Conservation (phyloP, 1,140 invertebrate species). For the Drosophila repleta region DNA sequence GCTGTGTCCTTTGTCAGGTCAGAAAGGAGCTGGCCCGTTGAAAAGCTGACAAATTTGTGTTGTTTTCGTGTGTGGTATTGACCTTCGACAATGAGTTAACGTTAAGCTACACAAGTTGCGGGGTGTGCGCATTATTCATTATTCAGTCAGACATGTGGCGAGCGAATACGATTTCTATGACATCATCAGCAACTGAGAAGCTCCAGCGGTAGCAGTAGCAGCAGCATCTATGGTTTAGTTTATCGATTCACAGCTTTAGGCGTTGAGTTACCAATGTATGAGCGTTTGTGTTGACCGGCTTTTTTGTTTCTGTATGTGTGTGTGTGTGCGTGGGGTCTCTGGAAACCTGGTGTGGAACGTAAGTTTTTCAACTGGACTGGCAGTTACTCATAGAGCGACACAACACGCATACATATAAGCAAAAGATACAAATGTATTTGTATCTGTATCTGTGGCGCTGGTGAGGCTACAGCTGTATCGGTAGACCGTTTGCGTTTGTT, state of each 20-base stretch:
- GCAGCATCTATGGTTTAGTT: slow-evolving; percentile 3
- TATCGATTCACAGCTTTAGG: slow-evolving; percentile 50
- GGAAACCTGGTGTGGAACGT: slow-evolving; percentile 72
- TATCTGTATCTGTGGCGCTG: not conserved
- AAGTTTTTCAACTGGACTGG: slow-evolving; percentile 51
- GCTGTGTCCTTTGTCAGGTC: slow-evolving; percentile 44
- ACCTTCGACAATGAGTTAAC: slow-evolving; percentile 61
- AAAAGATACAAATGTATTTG: slow-evolving; percentile 26
- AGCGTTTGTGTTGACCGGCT: slow-evolving; percentile 25
- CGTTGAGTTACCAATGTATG: slow-evolving; percentile 2
- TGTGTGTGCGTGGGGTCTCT: slow-evolving; percentile 47
- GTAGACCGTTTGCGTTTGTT: slow-evolving; percentile 17
- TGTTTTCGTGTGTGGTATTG: slow-evolving; percentile 26
- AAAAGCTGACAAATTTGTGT: slow-evolving; percentile 7
- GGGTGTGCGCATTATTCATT: slow-evolving; percentile 45
- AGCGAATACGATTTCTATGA: slow-evolving; percentile 45
- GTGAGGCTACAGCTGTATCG: slow-evolving; percentile 7
- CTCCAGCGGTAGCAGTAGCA: slow-evolving; percentile 3
- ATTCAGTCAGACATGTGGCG: not conserved
- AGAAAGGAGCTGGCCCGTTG: slow-evolving; percentile 29
- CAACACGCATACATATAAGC: slow-evolving; percentile 5
- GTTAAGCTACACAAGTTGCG: slow-evolving; percentile 33
- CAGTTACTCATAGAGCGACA: slow-evolving; percentile 65
- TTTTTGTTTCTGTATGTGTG: slow-evolving; percentile 30
- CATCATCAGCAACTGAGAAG: slow-evolving; percentile 57